These are phyloP conservation scores for Euglossa dilemma DNA, from an alignment of 1,140 invertebrate species.

Conservation along the genomic window DNA sequence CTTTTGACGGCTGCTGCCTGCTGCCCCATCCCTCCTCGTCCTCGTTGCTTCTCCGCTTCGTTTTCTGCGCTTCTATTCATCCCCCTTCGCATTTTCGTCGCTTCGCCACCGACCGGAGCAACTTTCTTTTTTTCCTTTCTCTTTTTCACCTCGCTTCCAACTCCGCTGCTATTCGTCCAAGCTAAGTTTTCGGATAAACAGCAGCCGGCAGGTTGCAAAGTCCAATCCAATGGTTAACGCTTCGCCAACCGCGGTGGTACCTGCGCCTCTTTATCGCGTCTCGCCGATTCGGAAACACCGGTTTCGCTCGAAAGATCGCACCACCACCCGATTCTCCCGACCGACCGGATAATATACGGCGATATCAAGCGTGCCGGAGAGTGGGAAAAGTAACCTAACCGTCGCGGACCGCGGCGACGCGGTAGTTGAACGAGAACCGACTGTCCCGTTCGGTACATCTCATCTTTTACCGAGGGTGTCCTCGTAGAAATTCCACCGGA, in stretches of 20 bases:
- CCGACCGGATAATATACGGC: too few species aligned
- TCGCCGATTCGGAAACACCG: too few species aligned
- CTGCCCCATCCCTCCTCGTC: slow-evolving; percentile 52
- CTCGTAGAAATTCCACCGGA: slow-evolving; percentile 21
- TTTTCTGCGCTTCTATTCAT: slow-evolving; percentile 48
- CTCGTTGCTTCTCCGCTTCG: slow-evolving; percentile 50
- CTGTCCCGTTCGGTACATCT: neutral
- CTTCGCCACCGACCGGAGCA: slow-evolving; percentile 27
- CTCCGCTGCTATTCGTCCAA: neutral
- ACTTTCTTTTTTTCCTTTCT: slow-evolving; percentile 26
- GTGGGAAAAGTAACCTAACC: neutral
- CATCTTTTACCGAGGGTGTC: slow-evolving; percentile 18
- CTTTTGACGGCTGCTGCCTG: slow-evolving; percentile 75
- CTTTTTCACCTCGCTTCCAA: slow-evolving; percentile 1
- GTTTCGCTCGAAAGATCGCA: too few species aligned
- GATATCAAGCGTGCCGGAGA: neutral
- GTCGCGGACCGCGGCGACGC: neutral
- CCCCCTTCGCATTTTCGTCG: slow-evolving; percentile 41
- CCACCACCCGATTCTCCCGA: too few species aligned
- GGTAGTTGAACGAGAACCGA: neutral
- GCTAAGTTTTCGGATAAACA: slow-evolving; percentile 17
- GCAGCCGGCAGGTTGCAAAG: neutral
- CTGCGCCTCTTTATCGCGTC: neutral
- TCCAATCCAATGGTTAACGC: slow-evolving; percentile 20
- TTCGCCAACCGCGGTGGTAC: slow-evolving; percentile 7